A percentile compares a stretch with the other conserved stretches of the same genome.
These are phyloP conservation scores for Microcebus tavaratra DNA, from an alignment of 2,113 vertebrate genomes.

Conservation along the genomic window DNA sequence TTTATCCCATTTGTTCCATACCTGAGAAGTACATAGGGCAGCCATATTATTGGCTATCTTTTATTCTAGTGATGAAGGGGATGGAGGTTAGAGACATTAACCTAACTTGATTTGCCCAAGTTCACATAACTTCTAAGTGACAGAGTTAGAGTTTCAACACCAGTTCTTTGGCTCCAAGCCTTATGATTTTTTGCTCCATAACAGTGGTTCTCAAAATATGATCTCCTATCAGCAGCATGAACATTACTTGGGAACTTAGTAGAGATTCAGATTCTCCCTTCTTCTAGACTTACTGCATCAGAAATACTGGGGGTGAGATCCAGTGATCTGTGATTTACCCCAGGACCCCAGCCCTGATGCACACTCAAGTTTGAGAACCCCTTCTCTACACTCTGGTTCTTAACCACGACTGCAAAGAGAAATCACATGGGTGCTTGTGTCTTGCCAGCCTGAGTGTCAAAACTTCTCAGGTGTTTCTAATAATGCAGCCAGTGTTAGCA, in stretches of 20 bases:
- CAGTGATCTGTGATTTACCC: neutral
- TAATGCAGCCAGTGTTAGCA: neutral
- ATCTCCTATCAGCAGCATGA: neutral
- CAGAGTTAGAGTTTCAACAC: neutral
- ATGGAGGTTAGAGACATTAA: neutral
- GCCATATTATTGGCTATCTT: neutral
- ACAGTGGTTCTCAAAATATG: neutral
- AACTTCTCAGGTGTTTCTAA: neutral
- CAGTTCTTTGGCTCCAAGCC: neutral
- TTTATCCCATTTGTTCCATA: neutral
- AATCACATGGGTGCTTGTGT: neutral
- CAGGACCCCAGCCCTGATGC: neutral
- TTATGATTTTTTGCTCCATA: neutral
- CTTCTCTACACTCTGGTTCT: neutral
- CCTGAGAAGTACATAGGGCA: neutral
- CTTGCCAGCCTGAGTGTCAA: neutral
- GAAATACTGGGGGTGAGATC: neutral
- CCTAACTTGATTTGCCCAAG: neutral
- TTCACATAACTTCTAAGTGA: neutral
- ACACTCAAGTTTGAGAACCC: neutral
- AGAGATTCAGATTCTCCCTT: neutral
- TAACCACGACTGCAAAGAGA: neutral
- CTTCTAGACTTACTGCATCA: neutral
- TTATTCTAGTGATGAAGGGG: slow-evolving; percentile 1
- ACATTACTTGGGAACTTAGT: neutral